phyloP scores from a whole-genome alignment of 2,113 vertebrate species.

The Carassius gibelio region DNA sequence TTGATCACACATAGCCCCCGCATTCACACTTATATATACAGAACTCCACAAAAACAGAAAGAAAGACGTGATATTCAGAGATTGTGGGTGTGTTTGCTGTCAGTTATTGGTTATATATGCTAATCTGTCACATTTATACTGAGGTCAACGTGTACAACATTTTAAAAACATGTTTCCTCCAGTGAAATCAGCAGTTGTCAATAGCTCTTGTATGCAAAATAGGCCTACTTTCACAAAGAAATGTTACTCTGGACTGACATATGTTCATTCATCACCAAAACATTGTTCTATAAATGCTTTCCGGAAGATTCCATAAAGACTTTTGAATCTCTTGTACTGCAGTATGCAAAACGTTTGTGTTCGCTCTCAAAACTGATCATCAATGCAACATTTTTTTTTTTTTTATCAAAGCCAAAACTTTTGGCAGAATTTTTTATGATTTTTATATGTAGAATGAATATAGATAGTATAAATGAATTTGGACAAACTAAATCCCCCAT shows the following conservation, averaged over 20 bases:
- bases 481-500: no score
- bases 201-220: not conserved
- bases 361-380: not conserved
- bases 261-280: not conserved
- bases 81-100: slow-evolving; percentile 11
- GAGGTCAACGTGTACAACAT: not conserved
- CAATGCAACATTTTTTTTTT: no score
- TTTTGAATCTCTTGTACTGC: not conserved
- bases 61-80: not conserved
- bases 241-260: not conserved
- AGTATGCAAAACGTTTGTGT: not conserved
- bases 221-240: not conserved
- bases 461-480: no score
- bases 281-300: not conserved
- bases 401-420: no score
- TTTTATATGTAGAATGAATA: no score
- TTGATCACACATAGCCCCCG: not conserved
- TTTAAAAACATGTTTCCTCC: not conserved
- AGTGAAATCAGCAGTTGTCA: not conserved
- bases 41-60: not conserved
- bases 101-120: not conserved
- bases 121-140: not conserved
- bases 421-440: no score
- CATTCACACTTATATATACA: slow-evolving; percentile 26
- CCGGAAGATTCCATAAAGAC: not conserved